Base-by-base conservation (phyloP, 92 coral and sea anemone species). In the Nematostella vectensis region DNA sequence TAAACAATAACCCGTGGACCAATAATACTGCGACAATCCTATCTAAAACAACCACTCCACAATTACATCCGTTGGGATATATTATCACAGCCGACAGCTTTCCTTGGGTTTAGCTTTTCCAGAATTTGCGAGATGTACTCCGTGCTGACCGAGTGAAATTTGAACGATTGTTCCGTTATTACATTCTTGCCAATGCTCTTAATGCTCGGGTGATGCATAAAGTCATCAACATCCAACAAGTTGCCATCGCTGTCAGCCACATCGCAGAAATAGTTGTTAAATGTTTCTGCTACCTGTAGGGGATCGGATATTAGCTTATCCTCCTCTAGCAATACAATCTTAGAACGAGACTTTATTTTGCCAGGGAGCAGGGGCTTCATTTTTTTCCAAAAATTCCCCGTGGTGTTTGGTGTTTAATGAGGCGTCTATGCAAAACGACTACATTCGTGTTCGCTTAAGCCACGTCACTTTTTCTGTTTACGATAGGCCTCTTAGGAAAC, bases 311-410 rank as follows among this genome's bases (percentile, higher is more conserved):
- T 65, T 23, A 69, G 30, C 2, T 21, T 43, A 19, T 60, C 76
- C 33, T 57, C 47, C 23, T 69, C 79, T 30, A 71, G 22, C 40
- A 72, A 70, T 47, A 58, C 39, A 42, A 64, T 76, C 39, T 53
- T 70, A 24, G 56, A 30, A n/a, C 49, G 71, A 21, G 4, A 61
- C 45, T 17, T 71, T 54, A 11, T 56, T 19, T 48, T 23, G 58
- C 17, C 44, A 60, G 27, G 75, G 86, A 29, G 58, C 26, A 11
- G 66, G 50, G 17, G 75, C 65, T 55, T 50, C 60, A 73, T 51
- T 58, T 47, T 62, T 68, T 17, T 55, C 61, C 87, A 72, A 72
- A 39, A 80, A 80, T 49, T 68, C 77, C 18, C 81, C 81, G 36
- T 64, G 72, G 47, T 72, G 76, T 55, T 62, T 68, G 13, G 63